Percentiles rank a stretch among this genome's conserved stretches.
Evolutionary conservation across 2,113 vertebrate genomes (phyloP).

Genomic region (Antigone vipio): DNA sequence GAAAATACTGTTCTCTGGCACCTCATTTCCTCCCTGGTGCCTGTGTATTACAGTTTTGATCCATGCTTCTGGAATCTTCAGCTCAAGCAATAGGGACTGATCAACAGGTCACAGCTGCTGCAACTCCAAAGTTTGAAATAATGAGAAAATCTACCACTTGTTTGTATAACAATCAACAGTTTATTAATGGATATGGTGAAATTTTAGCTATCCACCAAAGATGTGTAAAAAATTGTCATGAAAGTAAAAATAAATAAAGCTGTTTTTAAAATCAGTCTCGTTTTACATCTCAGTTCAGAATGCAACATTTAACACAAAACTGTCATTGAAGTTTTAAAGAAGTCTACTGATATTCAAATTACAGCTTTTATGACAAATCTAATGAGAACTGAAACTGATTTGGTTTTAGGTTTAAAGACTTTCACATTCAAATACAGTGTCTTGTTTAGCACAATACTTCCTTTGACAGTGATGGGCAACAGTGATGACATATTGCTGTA

Average conservation of each 20-base stretch:
- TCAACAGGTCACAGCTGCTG: neutral
- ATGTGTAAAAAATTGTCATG: constrained; percentile 74
- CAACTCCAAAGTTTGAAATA: constrained; percentile 44
- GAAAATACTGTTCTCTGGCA: constrained; percentile 42
- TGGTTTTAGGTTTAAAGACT: constrained; percentile 68
- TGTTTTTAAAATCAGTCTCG: constrained; percentile 72
- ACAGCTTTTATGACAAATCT: constrained; percentile 65
- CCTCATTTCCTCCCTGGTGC: neutral
- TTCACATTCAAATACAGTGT: constrained; percentile 70
- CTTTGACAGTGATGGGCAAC: constrained; percentile 58
- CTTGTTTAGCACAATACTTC: constrained; percentile 47
- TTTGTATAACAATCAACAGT: constrained; percentile 73
- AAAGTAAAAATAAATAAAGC: constrained; percentile 82
- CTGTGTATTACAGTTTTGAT: neutral
- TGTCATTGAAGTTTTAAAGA: constrained; percentile 65
- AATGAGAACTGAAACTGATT: constrained; percentile 67
- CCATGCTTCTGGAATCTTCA: neutral
- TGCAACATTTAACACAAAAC: constrained; percentile 66
- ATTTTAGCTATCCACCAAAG: constrained; percentile 70
- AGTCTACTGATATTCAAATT: constrained; percentile 64
- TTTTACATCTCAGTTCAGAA: constrained; percentile 66
- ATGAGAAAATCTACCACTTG: constrained; percentile 50
- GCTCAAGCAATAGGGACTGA: neutral
- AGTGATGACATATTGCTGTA: constrained; percentile 66
- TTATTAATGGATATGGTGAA: constrained; percentile 75